phyloP scores from a whole-genome alignment of 2,797 vertebrate species.

The Nasua narica region DNA sequence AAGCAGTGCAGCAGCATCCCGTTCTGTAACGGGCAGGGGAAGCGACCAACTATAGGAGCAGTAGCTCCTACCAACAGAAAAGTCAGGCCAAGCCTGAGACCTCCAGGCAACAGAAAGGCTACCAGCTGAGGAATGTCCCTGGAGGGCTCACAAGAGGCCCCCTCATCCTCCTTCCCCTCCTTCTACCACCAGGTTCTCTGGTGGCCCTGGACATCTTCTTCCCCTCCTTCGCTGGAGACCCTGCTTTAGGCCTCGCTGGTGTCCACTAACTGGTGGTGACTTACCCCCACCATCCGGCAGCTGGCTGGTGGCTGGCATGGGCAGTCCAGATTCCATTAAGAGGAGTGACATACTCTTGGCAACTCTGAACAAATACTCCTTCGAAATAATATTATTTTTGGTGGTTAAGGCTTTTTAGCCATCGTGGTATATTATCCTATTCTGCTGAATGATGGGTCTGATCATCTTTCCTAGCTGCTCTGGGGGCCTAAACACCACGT shows the following conservation, averaged over 20 bases:
- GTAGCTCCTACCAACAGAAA: not conserved
- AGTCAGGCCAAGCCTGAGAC: not conserved
- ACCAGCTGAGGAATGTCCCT: not conserved
- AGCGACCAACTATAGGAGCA: not conserved
- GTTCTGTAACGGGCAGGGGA: not conserved
- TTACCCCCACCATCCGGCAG: not conserved
- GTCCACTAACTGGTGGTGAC: not conserved
- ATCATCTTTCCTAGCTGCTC: not conserved
- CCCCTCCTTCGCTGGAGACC: not conserved
- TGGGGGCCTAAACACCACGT: not conserved
- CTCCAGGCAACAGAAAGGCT: not conserved
- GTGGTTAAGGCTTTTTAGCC: not conserved
- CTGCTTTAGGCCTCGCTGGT: not conserved
- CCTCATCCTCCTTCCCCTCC: not conserved
- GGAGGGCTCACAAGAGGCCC: not conserved
- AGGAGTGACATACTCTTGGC: not conserved
- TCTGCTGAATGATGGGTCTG: not conserved
- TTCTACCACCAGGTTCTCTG: not conserved
- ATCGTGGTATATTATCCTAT: not conserved
- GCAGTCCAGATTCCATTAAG: not conserved
- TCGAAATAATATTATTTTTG: not conserved
- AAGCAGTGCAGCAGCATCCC: not conserved
- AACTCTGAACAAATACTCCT: not conserved
- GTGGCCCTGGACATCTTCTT: not conserved
- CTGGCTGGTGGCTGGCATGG: not conserved